Conservation (phyloP, 64 coral and sea anemone species). For the Astreopora myriophthalma region DNA sequence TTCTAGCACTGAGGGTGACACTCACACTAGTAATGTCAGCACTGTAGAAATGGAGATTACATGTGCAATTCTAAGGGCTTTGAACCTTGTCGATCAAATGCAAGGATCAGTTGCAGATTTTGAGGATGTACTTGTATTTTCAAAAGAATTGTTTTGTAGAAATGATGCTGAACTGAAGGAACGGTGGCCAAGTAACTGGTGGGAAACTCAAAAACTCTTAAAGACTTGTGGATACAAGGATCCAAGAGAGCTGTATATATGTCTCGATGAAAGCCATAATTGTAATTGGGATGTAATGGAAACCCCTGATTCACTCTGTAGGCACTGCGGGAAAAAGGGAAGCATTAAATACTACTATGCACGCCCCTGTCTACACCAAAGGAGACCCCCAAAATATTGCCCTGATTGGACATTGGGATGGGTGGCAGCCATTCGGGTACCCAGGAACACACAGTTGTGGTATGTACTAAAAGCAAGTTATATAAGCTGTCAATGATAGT, state of each 20-base stretch:
- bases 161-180: neutral
- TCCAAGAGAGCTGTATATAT: slow-evolving; percentile 34
- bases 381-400: slow-evolving; percentile 32
- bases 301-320: slow-evolving; percentile 12
- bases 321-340: slow-evolving; percentile 23
- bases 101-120: slow-evolving; percentile 4
- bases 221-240: slow-evolving; percentile 22
- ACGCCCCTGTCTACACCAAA: neutral
- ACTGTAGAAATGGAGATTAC: neutral
- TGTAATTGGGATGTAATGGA: slow-evolving; percentile 6
- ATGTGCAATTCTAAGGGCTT: slow-evolving; percentile 21
- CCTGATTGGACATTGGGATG: slow-evolving; percentile 43
- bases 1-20: neutral
- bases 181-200: slow-evolving; percentile 6
- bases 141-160: slow-evolving; percentile 2
- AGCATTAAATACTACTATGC: slow-evolving; percentile 32
- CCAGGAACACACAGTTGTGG: slow-evolving; percentile 16
- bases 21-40: neutral
- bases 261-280: slow-evolving; percentile 29
- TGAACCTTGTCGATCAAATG: slow-evolving; percentile 15
- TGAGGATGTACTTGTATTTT: slow-evolving; percentile 7
- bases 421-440: slow-evolving; percentile 17
- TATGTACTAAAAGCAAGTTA: slow-evolving; percentile 13
- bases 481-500: neutral
- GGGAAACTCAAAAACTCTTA: neutral